Base-by-base conservation (phyloP, 2,888 invertebrate species). In the Catocala nupta region DNA sequence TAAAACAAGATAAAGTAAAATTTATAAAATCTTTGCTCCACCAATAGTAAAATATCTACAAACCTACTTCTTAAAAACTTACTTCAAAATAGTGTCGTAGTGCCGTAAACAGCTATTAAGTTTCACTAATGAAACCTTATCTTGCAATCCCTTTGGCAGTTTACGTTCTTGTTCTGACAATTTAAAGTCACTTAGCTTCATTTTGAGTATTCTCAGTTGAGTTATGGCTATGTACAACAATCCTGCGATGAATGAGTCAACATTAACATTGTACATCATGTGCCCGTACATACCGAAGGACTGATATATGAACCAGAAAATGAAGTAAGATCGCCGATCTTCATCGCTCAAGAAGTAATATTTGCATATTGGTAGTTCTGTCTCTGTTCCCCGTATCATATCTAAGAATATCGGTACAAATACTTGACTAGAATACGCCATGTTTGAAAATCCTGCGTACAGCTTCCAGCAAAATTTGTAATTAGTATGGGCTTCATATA, bases 341-440 rank as follows among this genome's bases (percentile, higher is more conserved):
- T 88, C 82, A 10, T 87, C 84, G 25, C 74, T 82, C 56, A 93
- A 76, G 70, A 93, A 93, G 73, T 89, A 90, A 75, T 90, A 93
- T 71, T 86, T 85, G 70, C 88, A 90, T 67, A 92, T 78, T 1
- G 92, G 92, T 56, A 92, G 77, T 52, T 86, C 82, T 16, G 86
- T 53, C 10, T 79, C 67, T 3, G 79, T 79, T 12, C 77, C 75
- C 39, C 82, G 81, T 59, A 90, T 64, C 0, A 86, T 73, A 73
- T 84, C 67, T 3, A 76, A 16, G 5, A 88, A 36, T 63, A 89
- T 60, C 1, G 90, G 88, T 7, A 83, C 59, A 9, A 90, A 52
- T 5, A 86, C 80, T 76, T 81, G 75, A 5, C 69, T 77, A 0
- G 71, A 68, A 75, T 80, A 91, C 10, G 83, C 71, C 0, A 84